Evolutionary conservation across 2,113 vertebrate species (phyloP).

Genomic region (Bufo bufo): DNA sequence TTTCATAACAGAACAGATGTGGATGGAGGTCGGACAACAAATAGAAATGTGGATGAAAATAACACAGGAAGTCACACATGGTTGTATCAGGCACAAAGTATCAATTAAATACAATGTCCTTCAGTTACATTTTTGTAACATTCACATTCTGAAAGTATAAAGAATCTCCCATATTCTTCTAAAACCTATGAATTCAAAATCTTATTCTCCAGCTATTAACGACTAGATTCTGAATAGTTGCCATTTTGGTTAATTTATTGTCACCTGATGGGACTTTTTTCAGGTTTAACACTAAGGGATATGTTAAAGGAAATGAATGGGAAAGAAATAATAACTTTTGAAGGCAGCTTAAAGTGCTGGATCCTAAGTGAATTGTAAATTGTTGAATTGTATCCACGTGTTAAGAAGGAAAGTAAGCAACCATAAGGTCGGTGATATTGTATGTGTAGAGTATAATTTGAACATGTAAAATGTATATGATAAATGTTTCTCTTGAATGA

Average conservation of each 20-base stretch:
- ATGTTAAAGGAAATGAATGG: conserved; percentile 72
- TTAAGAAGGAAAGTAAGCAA: conserved; percentile 56
- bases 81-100: background rate
- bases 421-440: conserved; percentile 13
- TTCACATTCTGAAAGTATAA: conserved; percentile 13
- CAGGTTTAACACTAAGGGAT: conserved; percentile 64
- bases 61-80: conserved; percentile 28
- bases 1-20: conserved; percentile 36
- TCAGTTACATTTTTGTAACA: background rate
- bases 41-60: conserved; percentile 20
- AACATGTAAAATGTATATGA: background rate
- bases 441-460: background rate
- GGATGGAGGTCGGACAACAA: background rate
- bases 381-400: conserved; percentile 60
- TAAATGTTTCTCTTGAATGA: conserved; percentile 4
- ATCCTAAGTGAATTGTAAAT: conserved; percentile 66
- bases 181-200: background rate
- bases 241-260: conserved; percentile 63
- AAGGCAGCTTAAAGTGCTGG: conserved; percentile 63
- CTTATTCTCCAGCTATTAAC: conserved; percentile 10
- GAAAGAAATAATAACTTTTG: conserved; percentile 69
- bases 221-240: conserved; percentile 56
- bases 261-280: conserved; percentile 61
- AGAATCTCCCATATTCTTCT: background rate
- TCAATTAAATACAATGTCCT: background rate